Conservation (phyloP, 2,888 invertebrate species). For the Cantharis lateralis region DNA sequence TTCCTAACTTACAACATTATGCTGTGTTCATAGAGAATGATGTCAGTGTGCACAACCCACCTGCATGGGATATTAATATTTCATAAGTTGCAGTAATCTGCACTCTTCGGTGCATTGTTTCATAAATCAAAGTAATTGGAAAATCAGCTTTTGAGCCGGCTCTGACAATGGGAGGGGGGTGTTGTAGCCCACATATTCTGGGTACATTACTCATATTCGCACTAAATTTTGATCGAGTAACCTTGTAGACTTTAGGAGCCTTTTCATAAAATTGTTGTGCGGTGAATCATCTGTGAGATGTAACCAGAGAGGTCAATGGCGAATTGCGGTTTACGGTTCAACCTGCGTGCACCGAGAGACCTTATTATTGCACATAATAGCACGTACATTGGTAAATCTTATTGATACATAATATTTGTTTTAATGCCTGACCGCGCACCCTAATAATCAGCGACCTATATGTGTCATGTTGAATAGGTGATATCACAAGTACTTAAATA, state of each 20-base stretch:
- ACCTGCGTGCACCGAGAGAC: background rate
- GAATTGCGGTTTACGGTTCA: background rate
- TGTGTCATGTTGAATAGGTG: background rate
- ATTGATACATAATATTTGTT: background rate
- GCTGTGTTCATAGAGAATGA: too few species aligned
- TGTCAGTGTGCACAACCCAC: too few species aligned
- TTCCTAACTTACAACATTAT: too few species aligned
- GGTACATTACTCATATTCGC: too few species aligned
- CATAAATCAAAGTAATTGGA: too few species aligned
- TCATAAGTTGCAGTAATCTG: too few species aligned
- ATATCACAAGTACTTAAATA: background rate
- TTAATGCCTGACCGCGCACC: background rate
- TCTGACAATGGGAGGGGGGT: too few species aligned
- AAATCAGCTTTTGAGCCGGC: too few species aligned
- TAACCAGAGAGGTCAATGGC: background rate
- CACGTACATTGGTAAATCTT: background rate
- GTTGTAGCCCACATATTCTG: too few species aligned
- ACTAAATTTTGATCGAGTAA: background rate
- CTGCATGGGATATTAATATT: too few species aligned
- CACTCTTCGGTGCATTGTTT: too few species aligned
- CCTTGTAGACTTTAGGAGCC: background rate
- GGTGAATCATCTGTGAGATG: background rate
- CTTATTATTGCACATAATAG: background rate
- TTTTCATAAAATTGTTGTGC: background rate
- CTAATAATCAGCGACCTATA: background rate